These are phyloP conservation scores for Lepidocyrtinus sp. DNA, from an alignment of 2,888 invertebrate species.

Conservation along the genomic window DNA sequence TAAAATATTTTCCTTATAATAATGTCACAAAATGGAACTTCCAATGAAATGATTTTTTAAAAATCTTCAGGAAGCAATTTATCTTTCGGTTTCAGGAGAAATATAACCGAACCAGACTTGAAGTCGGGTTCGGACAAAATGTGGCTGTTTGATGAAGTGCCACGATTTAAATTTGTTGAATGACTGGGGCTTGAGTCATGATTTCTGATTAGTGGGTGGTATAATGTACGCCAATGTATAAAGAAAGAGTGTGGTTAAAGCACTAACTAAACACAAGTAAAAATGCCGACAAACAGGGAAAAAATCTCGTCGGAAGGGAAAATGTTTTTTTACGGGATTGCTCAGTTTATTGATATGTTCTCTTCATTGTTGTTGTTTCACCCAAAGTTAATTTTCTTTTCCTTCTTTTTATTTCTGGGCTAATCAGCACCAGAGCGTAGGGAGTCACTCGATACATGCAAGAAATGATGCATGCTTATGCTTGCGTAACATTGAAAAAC, in stretches of 20 bases:
- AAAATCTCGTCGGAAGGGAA: conserved; percentile 55
- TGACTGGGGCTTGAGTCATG: too few relatives aligned
- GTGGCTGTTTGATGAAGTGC: conserved; percentile 24
- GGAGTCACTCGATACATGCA: conserved; percentile 55
- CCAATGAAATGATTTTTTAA: too few relatives aligned
- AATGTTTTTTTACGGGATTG: conserved; percentile 61
- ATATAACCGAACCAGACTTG: too few relatives aligned
- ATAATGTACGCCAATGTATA: conserved; percentile 1
- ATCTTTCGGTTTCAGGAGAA: too few relatives aligned
- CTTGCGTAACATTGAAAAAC: conserved; percentile 50
- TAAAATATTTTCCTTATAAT: too few relatives aligned
- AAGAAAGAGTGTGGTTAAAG: conserved; percentile 45
- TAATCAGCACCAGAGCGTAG: conserved; percentile 29
- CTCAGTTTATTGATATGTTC: conserved; percentile 67
- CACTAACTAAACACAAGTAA: conserved; percentile 51
- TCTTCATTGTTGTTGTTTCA: conserved; percentile 66
- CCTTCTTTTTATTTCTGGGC: conserved; percentile 41
- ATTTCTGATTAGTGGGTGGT: conserved; percentile 22
- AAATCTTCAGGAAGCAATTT: too few relatives aligned
- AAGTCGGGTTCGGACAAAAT: conserved; percentile 22
- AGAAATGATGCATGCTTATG: too few relatives aligned
- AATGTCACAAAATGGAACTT: too few relatives aligned
- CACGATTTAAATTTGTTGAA: not conserved
- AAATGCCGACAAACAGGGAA: conserved; percentile 53
- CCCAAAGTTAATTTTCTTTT: conserved; percentile 62